Base-by-base conservation (phyloP, 1,140 invertebrate genomes). In the Campoletis sonorensis region DNA sequence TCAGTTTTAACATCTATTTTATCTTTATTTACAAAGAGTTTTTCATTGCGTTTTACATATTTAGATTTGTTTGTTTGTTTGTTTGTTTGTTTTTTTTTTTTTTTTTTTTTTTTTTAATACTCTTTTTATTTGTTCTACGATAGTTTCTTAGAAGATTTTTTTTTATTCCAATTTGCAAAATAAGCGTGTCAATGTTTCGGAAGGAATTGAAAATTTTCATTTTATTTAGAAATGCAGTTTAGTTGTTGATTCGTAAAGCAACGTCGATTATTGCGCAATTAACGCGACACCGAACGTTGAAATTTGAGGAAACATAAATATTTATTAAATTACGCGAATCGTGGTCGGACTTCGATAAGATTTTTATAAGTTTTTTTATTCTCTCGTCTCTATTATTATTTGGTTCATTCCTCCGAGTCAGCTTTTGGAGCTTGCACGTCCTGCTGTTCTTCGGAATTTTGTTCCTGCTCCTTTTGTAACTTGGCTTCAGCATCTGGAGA, bases 401-500 rank as follows among this genome's bases (percentile, higher is more conserved):
- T 18, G 72, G 16, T 85, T 87, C 79, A 87, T 86, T 87, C 85
- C 45, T 87, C 85, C 16, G 82, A 27, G 4, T 75, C 23, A 0
- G 77, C 18, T 61, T 87, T 80, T 15, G 54, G 26, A 5, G 68
- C 79, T 0, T 79, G 79, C 10, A 51, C 58, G n/a, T 87, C 86
- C 27, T 85, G 80, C 58, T 67, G 83, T 0, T 73, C 79, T 27
- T 71, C 83, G 11, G 78, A 81, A 5, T 85, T 81, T 78, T 88
- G 83, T 23, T 90, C 89, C 61, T 84, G 83, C 67, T 91, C 90
- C 27, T 88, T 89, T 77, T 90, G 88, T 27, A 86, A 87, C 75
- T 87, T 86, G 21, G 87, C 76, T 83, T 91, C 90, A 7, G 89
- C 90, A 80, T 91, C 90, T 91, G 64, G 27, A 40, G 10, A 15